These are phyloP conservation scores for Pandion haliaetus DNA, from an alignment of 2,113 vertebrate genomes.

Conservation along the genomic window DNA sequence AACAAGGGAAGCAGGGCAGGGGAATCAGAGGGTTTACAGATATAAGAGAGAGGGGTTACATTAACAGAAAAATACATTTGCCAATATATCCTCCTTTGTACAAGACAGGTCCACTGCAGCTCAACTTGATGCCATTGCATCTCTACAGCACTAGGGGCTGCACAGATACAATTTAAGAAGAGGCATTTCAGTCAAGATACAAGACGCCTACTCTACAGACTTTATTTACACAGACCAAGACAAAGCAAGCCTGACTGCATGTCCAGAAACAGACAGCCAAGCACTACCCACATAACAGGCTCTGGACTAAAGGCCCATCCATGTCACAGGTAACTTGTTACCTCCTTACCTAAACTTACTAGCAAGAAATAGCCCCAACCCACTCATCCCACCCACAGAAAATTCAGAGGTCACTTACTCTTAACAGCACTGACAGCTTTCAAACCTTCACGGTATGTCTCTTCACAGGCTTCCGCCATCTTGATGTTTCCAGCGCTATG, in stretches of 20 bases:
- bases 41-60: background rate
- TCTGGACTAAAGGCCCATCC: background rate
- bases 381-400: background rate
- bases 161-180: background rate
- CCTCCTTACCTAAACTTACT: background rate
- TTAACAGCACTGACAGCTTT: background rate
- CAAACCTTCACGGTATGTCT: rapidly evolving
- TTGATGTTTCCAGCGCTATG: rapidly evolving
- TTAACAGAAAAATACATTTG: background rate
- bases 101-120: background rate
- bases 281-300: rapidly evolving
- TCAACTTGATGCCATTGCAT: background rate
- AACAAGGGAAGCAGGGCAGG: too few relatives aligned
- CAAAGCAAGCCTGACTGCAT: background rate
- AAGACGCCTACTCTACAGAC: background rate
- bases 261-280: background rate
- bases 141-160: background rate
- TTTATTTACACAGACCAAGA: too few relatives aligned
- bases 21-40: background rate
- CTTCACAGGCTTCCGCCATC: background rate
- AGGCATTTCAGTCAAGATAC: background rate
- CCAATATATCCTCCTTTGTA: background rate
- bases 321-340: background rate
- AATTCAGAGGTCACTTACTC: background rate
- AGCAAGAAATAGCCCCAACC: background rate